A percentile compares a stretch with the other conserved stretches of the same genome.
phyloP scores from a whole-genome alignment of 2,797 vertebrate species.

The Onychomys torridus region DNA sequence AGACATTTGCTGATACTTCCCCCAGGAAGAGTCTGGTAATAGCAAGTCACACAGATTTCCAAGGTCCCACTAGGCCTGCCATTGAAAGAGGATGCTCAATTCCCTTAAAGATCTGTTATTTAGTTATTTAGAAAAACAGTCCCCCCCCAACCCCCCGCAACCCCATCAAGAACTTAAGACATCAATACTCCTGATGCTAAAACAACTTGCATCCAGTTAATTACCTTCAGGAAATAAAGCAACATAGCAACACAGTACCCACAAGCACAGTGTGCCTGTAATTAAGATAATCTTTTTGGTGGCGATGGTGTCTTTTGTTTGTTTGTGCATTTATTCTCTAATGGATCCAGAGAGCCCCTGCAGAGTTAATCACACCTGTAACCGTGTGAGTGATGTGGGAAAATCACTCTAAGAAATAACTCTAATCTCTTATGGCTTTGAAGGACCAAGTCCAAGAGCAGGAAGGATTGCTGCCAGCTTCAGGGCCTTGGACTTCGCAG shows the following conservation, averaged over 20 bases:
- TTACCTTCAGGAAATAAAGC: constrained; percentile 65
- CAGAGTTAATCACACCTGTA: constrained; percentile 84
- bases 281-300: constrained; percentile 73
- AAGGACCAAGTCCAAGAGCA: constrained; percentile 69
- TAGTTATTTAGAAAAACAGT: not conserved
- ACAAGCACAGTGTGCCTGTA: constrained; percentile 67
- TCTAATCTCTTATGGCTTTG: constrained; percentile 75
- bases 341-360: constrained; percentile 79
- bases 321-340: constrained; percentile 70
- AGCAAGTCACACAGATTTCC: not conserved
- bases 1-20: not conserved
- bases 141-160: not conserved
- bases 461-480: not conserved
- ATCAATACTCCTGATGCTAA: not conserved
- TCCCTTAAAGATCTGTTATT: not conserved
- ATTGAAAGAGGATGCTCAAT: not conserved
- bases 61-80: not conserved
- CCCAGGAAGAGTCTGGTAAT: not conserved
- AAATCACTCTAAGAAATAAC: constrained; percentile 73
- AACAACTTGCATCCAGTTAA: constrained; percentile 34
- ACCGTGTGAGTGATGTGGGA: constrained; percentile 75
- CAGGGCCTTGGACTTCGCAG: not conserved
- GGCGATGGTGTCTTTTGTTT: not conserved
- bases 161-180: not conserved
- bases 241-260: constrained; percentile 33